Evolutionary conservation across 2,113 vertebrate genomes (phyloP), one percentile per base, ranked within the genome.

Genomic region (Xiphophorus maculatus): DNA sequence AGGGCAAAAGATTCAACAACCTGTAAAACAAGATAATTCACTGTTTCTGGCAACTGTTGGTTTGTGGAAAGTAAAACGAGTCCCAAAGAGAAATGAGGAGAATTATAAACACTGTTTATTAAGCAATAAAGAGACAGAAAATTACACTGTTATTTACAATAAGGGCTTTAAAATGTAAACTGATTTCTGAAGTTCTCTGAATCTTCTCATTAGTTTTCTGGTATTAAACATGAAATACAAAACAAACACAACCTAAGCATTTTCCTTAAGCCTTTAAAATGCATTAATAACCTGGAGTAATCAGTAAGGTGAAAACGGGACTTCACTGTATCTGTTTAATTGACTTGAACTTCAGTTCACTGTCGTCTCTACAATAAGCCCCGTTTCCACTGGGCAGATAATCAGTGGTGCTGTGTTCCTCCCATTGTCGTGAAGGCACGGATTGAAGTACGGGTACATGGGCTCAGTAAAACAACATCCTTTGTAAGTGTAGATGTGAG

Each of bases 361-460:
- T n/a, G 1, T 25, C 17, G 37, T 1, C 4, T 79, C 12, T 65
- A 15, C 33, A 44, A 35, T 28, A 19, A 44, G 35, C 9, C 37
- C 63, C 22, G 7, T 14, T n/a, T 82, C 73, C 0, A 84, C 25
- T 0, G 85, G 81, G 66, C 89, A 90, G 81, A 93, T 88, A 0
- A 92, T 63, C 79, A 93, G 28, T 0, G 87, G 90, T 0, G 51
- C 71, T 0, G 9, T 63, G 76, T 90, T 91, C n/a, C 48, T 89
- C 30, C 87, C 83, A 0, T 84, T 76, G 8, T 89, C 83, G 17
- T 81, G 80, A 0, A 90, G 66, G 60, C 91, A 92, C 3, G 90
- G 91, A 76, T 91, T 93, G 27, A 96, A 95, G 35, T 96, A 94
- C 0, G 95, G 95, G 79, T 92, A 91, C 0, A 96, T 73, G 5